These are phyloP conservation scores for Phortica okadai DNA, from an alignment of 2,888 invertebrate species.

Conservation along the genomic window DNA sequence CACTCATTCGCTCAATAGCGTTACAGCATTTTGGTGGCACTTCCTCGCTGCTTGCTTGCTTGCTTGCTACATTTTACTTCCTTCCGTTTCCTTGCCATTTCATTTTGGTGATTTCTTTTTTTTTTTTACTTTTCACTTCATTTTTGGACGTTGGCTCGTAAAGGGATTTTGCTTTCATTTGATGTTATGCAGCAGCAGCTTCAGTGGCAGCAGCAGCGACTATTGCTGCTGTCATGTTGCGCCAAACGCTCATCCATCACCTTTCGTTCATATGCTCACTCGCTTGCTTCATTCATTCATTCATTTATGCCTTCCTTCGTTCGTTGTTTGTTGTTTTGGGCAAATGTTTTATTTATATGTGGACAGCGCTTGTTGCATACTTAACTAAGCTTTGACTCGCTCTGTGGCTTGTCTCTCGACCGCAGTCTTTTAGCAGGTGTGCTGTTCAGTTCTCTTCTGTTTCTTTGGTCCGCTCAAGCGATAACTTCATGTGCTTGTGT, in stretches of 20 bases:
- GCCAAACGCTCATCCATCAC: constrained; percentile 71
- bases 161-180: constrained; percentile 66
- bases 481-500: constrained; percentile 2
- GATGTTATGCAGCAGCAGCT: constrained; percentile 37
- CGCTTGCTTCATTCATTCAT: constrained; percentile 20
- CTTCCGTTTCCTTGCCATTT: neutral
- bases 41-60: constrained; percentile 48
- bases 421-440: constrained; percentile 55
- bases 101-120: neutral
- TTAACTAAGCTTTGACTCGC: constrained; percentile 39
- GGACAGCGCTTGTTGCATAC: constrained; percentile 53
- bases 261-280: constrained; percentile 35
- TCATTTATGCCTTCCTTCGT: constrained; percentile 58
- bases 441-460: constrained; percentile 21
- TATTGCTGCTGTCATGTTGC: constrained; percentile 65
- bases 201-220: constrained; percentile 8
- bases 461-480: constrained; percentile 15
- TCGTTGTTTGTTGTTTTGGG: constrained; percentile 41
- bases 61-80: constrained; percentile 6
- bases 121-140: neutral
- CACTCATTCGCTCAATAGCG: constrained; percentile 26
- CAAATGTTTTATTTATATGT: constrained; percentile 71
- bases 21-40: constrained; percentile 70
- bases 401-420: constrained; percentile 4
- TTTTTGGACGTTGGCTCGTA: constrained; percentile 55